phyloP scores from a whole-genome alignment of 2,888 invertebrate species.

The Macrosoma leucophasiata region DNA sequence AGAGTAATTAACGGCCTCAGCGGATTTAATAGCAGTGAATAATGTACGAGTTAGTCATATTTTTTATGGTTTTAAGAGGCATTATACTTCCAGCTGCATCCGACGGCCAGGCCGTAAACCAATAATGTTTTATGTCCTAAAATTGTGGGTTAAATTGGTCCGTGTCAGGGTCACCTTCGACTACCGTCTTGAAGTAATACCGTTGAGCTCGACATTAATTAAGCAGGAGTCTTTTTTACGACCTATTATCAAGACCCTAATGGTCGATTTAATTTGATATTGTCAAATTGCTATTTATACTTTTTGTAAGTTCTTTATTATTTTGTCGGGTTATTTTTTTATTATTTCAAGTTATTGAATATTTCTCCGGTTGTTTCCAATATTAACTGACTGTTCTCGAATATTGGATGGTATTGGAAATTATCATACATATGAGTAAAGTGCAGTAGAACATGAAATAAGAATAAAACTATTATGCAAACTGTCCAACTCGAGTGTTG shows the following conservation, averaged over 20 bases:
- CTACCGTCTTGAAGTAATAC: conserved; percentile 12
- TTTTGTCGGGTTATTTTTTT: too few relatives aligned
- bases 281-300: too few relatives aligned
- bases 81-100: conserved; percentile 9
- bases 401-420: conserved; percentile 41
- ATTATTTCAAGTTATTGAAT: too few relatives aligned
- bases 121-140: too few relatives aligned
- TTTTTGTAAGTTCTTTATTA: too few relatives aligned
- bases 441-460: conserved; percentile 39
- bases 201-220: conserved; percentile 20
- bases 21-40: conserved; percentile 28
- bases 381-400: too few relatives aligned
- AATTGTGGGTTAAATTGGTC: too few relatives aligned
- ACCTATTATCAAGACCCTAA: too few relatives aligned
- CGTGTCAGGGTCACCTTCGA: too few relatives aligned
- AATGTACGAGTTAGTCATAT: conserved; percentile 25
- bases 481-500: conserved; percentile 44
- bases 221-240: too few relatives aligned
- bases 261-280: too few relatives aligned
- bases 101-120: conserved; percentile 2
- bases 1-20: conserved; percentile 35
- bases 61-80: conserved; percentile 21
- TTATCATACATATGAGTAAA: conserved; percentile 39
- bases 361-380: too few relatives aligned
- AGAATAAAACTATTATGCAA: conserved; percentile 64